Evolutionary conservation across 2,797 vertebrate species (phyloP).

Genomic region (Pantherophis vulpinus): DNA sequence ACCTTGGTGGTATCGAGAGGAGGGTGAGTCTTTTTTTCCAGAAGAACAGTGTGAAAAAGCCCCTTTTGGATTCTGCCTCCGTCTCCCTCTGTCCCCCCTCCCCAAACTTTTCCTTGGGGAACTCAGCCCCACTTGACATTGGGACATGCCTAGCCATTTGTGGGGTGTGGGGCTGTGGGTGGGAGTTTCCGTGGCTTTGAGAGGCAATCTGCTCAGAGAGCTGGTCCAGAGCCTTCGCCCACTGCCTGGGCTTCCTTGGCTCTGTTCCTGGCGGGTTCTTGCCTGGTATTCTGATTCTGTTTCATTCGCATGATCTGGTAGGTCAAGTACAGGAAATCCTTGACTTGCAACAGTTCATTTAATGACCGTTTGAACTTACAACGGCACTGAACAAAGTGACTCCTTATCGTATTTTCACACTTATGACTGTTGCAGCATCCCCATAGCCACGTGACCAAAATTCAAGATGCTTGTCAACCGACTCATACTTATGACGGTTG

Average conservation of each 20-base stretch:
- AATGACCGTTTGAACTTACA: background rate
- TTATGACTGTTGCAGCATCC: background rate
- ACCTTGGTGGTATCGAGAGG: constrained; percentile 78
- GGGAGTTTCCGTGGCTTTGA: background rate
- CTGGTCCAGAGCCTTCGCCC: background rate
- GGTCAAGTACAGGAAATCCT: background rate
- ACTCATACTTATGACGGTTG: background rate
- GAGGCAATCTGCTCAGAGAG: background rate
- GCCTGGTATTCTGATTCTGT: background rate
- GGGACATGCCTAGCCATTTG: too few species aligned
- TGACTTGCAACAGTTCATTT: background rate
- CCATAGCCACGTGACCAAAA: background rate
- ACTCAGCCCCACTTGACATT: background rate
- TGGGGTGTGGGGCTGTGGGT: too few species aligned
- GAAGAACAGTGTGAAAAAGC: rapidly evolving
- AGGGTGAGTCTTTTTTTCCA: constrained; percentile 73
- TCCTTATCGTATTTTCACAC: rapidly evolving
- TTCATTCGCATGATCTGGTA: background rate
- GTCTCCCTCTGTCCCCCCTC: too few species aligned
- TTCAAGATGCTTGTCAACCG: background rate
- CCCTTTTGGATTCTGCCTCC: background rate
- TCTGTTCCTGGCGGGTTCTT: background rate
- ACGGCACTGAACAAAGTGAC: background rate
- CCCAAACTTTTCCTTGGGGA: background rate
- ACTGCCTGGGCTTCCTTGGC: background rate